Evolutionary conservation across 2,888 invertebrate species (phyloP), one percentile per base, ranked within the genome.

Genomic region (Pardosa pseudoannulata): DNA sequence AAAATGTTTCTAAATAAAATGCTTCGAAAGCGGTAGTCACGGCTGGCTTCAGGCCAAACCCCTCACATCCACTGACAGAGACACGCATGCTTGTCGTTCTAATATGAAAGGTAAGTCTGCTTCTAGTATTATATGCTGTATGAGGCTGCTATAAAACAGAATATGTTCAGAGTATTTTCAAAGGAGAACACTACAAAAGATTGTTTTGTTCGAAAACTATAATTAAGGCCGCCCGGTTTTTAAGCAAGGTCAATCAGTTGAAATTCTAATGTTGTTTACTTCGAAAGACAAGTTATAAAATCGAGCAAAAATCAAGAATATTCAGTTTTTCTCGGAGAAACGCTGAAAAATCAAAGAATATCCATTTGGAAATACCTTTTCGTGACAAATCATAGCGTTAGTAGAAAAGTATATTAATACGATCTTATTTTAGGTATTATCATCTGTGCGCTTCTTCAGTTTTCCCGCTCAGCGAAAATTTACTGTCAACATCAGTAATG

Each of bases 211-310:
- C 1, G n/a, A 7, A 23, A 32, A 16, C 16, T 32, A 28, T 16
- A 67, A 29, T 27, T 68, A 36, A 71, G 79, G 79, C 79, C 71
- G 64, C 71, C 71, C 71, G 79, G 79, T 79, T 79, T 79, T 39
- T 41, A 41, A 41, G 64, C 79, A 79, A 79, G 79, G 79, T 79
- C 79, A 79, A 71, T 79, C 41, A 41, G 71, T 79, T 79, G 79
- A 39, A 50, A 79, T 41, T 64, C 41, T 23, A 9, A 32, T 56
- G 28, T 28, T 79, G 79, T 79, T 79, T 79, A 79, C 71, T 65
- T 79, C 46, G 50, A 3, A n/a, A 23, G 23, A 56, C 56, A 23
- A 19, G 56, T n/a, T n/a, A n/a, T n/a, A n/a, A n/a, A n/a, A n/a
- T n/a, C n/a, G n/a, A n/a, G n/a, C n/a, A n/a, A n/a, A n/a, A n/a